Base-by-base conservation (phyloP, 2,888 invertebrate species). In the Amphipoea oculea region DNA sequence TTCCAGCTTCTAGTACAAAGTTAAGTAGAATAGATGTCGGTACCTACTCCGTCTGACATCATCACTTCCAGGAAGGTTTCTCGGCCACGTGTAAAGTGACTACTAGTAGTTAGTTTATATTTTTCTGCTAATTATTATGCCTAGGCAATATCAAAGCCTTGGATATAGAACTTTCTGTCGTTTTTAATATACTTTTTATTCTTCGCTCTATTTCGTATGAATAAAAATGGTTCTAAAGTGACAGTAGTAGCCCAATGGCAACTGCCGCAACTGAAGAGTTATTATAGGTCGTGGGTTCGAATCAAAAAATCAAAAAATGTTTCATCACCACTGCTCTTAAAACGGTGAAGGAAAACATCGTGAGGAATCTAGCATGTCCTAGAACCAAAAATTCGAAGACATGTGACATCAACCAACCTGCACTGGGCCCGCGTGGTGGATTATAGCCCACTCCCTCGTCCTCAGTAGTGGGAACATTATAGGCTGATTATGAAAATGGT, bases 11-110 rank as follows among this genome's bases (percentile, higher is more conserved):
- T 36, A 42, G 51, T 36, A 23, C 29, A 40, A 79, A 65, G 54
- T 48, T 79, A 36, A 65, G 36, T 65, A 57, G 29, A 81, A 73
- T 36, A 40, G 40, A 73, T 81, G 57, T 57, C 23, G 17, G 4
- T 17, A n/a, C 23, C 14, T 23, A n/a, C 67, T 36, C n/a, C 12
- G n/a, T 12, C 7, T 20, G 42, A n/a, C 36, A 36, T 57, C 29
- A 60, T 51, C 51, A 79, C 20, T 57, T 75, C 7, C 45, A 60
- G n/a, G n/a, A 66, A 73, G 23, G 36, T 20, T 51, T 42, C n/a
- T 42, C 4, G 36, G 14, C 12, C 4, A 48, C 17, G 12, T 80
- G 20, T 62, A 12, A 60, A n/a, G 11, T 48, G 14, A 14, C 48
- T 4, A 48, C 14, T 14, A 48, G 14, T 48, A 14, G 48, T 79